Conservation (phyloP, 1,140 invertebrate genomes). For the Zaprionus lachaisei region DNA sequence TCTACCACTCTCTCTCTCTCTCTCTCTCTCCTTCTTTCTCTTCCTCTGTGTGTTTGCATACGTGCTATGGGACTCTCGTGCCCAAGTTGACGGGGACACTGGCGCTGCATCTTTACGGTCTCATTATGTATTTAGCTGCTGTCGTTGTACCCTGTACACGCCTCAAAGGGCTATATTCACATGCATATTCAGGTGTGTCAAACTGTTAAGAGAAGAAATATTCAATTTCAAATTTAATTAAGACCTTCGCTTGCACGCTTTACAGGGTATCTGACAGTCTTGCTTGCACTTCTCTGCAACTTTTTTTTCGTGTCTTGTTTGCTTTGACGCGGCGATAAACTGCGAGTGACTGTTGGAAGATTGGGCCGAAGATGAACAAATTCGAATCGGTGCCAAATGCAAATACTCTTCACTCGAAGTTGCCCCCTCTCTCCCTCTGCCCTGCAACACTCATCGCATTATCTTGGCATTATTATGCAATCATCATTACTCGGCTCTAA, state of each 20-base stretch:
- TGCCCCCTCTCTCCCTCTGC: background rate
- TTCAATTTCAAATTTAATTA: no score
- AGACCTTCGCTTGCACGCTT: no score
- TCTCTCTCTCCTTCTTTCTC: background rate
- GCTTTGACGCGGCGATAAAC: background rate
- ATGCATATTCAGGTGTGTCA: background rate
- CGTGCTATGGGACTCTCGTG: background rate
- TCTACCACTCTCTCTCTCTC: background rate
- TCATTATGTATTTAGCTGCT: constrained; percentile 4
- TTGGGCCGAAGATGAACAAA: constrained; percentile 1
- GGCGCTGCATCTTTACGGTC: constrained; percentile 6
- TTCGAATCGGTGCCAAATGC: constrained; percentile 3
- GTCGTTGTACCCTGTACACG: background rate
- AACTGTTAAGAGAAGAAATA: no score
- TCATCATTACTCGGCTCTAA: background rate
- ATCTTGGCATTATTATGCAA: constrained; percentile 4
- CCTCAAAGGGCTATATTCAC: background rate
- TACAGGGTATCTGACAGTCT: background rate
- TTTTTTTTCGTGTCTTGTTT: background rate
- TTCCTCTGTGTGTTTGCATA: background rate
- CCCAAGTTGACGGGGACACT: background rate
- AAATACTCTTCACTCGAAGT: background rate
- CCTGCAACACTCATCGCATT: background rate
- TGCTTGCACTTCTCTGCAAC: background rate
- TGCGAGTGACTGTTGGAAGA: background rate